Evolutionary conservation across 2,113 vertebrate species (phyloP).

Genomic region (Charina bottae): DNA sequence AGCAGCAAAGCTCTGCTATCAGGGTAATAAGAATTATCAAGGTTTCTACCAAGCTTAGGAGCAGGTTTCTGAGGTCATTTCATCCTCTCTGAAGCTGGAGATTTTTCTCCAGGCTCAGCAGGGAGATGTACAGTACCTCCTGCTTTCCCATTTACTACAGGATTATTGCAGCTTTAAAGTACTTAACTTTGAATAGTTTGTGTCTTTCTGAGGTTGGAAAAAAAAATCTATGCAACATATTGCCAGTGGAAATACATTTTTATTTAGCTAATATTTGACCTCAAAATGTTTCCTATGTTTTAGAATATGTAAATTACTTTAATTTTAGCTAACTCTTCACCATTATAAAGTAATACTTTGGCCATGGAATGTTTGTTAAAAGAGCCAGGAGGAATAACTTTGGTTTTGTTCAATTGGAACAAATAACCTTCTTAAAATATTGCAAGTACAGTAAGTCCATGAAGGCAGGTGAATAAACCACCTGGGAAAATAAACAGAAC

Average conservation of each 20-base stretch:
- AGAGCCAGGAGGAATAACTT: neutral
- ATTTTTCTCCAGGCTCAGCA: neutral
- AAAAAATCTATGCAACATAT: neutral
- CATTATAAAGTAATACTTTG: neutral
- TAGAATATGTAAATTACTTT: neutral
- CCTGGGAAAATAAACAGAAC: slow-evolving; percentile 11
- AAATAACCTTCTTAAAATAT: slow-evolving; percentile 1
- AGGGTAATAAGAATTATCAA: neutral
- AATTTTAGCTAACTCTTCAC: neutral
- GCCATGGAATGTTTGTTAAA: neutral
- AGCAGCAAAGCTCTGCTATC: neutral
- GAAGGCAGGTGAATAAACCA: slow-evolving; percentile 9
- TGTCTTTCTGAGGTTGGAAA: neutral
- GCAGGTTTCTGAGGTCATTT: neutral
- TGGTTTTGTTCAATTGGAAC: slow-evolving; percentile 16
- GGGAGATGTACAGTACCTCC: neutral
- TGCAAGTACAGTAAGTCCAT: slow-evolving; percentile 10
- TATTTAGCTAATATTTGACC: neutral
- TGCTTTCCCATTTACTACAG: neutral
- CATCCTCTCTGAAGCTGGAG: neutral
- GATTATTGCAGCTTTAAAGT: neutral
- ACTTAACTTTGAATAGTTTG: neutral
- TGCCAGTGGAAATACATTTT: neutral
- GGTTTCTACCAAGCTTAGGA: neutral
- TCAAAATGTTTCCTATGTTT: neutral